Evolutionary conservation across 2,888 invertebrate species (phyloP), one percentile per base, ranked within the genome.

Genomic region (Zygothrica quintamaculata): DNA sequence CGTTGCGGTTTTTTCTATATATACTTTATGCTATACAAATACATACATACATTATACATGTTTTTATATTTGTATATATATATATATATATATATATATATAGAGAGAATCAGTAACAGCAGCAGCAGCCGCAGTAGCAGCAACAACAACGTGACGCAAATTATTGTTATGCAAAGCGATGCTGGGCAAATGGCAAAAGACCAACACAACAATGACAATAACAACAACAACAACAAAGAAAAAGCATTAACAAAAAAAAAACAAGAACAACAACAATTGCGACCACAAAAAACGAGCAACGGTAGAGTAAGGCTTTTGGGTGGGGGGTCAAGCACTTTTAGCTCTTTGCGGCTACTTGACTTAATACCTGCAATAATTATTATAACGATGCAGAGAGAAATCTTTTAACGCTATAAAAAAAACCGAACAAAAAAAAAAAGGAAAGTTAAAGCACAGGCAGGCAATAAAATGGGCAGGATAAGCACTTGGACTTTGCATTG

Each of bases 301-400:
- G 46, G 15, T 13, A 13, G 36, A 57, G 25, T 29, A 18, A 7
- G 39, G 64, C 50, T 65, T 57, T 34, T 51, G 48, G 40, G 12
- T 29, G 36, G 39, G 47, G 29, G 26, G 16, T 12, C 31, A 37
- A 15, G 43, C 13, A 25, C 52, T 46, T n/a, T 50, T 13, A 50
- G 22, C 84, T 68, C 75, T 80, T 77, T 80, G 81, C 61, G 79
- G 84, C 79, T 80, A 80, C 84, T 80, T 84, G 85, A 81, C 85
- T 84, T 84, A 85, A 85, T 82, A 84, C 81, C 81, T 81, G 85
- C 81, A 81, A 81, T 81, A 81, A 81, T 81, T 81, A 81, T 85
- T 82, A 78, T 82, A 82, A 82, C 85, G 74, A 79, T 84, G 79
- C 82, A 59, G 65, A 62, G 65, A 40, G 51, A 74, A 77, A 77